phyloP scores from a whole-genome alignment of 2,113 vertebrate species.

The Sylvia atricapilla region DNA sequence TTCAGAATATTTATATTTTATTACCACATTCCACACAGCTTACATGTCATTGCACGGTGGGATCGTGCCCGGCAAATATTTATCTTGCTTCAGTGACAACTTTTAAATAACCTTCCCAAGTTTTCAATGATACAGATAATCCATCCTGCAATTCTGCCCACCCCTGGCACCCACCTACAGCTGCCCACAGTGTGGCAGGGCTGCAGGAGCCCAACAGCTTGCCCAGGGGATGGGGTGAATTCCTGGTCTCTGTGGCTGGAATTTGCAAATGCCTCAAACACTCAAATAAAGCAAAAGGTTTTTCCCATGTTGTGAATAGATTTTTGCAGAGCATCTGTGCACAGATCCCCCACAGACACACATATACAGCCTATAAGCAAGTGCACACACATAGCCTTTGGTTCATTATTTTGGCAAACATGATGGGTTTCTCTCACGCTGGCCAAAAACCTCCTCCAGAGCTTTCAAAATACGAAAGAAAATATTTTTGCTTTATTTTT shows the following conservation, averaged over 20 bases:
- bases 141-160: not conserved
- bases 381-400: accelerated
- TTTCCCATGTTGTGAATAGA: not conserved
- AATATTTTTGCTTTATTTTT: constrained; percentile 40
- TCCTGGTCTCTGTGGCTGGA: not conserved
- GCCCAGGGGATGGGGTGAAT: not conserved
- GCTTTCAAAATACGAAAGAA: constrained; percentile 13
- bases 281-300: not conserved
- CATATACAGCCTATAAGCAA: not conserved
- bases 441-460: constrained; percentile 5
- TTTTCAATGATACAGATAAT: not conserved
- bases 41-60: not conserved
- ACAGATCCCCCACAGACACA: not conserved
- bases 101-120: constrained; percentile 3
- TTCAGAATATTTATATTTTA: constrained; percentile 44
- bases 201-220: not conserved
- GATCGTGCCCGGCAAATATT: constrained; percentile 45
- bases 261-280: not conserved
- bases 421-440: not conserved
- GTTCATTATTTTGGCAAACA: not conserved
- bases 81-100: constrained; percentile 9
- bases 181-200: not conserved
- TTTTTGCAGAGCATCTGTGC: not conserved
- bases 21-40: constrained; percentile 53
- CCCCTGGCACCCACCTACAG: not conserved